Base-by-base conservation (phyloP, 2,113 vertebrate genomes). In the Aptenodytes forsteri region DNA sequence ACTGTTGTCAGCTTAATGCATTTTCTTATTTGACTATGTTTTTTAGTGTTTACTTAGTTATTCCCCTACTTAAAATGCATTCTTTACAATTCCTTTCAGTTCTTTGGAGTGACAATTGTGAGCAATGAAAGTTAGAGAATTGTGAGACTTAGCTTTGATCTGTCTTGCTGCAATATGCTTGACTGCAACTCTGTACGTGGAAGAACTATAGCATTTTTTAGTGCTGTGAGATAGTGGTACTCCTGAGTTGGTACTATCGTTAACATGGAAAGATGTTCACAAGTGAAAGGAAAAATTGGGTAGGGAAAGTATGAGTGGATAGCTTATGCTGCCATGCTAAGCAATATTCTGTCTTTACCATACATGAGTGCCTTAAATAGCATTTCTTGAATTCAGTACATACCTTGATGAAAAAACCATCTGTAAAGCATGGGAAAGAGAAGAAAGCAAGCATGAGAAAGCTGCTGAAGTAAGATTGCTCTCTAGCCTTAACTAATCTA, bases 31-130 rank as follows among this genome's bases (percentile, higher is more conserved):
- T 91, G 65, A 72, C 61, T 85, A 10, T 62, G 34, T 7, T 69
- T 89, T 93, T 90, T 91, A 87, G 90, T 90, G 49, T 82, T 94
- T 82, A 52, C 22, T 77, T 91, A 94, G 81, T 46, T 93, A 59
- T 93, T 84, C 66, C 56, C 54, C 62, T 77, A 19, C 36, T 87
- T 85, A 89, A 94, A 87, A 88, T 49, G 19, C 69, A 46, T 64
- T 92, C 34, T 82, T 93, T 79, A 82, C 27, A 78, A 52, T 87
- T 91, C 38, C 29, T 91, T 93, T 91, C 23, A 59, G 55, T 95
- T 94, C 54, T 90, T 88, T 73, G 50, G 50, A 47, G 23, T 91
- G 55, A 34, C 66, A 83, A 0, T 77, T 87, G 61, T 89, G 32
- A 93, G 21, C 27, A 46, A 20, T 65, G 70, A 42, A 91, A 7